phyloP scores from a whole-genome alignment of 1,140 invertebrate species.

The Heliothis virescens region DNA sequence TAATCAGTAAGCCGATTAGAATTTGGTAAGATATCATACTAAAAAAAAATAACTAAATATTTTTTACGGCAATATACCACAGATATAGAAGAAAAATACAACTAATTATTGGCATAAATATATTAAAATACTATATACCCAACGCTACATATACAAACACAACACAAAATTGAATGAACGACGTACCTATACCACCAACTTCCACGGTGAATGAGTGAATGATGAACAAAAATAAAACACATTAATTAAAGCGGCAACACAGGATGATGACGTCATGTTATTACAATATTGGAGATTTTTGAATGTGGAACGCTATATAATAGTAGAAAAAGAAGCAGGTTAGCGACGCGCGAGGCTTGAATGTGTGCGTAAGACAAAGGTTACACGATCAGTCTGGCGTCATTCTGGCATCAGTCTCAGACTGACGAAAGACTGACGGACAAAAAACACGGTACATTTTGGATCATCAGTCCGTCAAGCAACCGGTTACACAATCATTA shows the following conservation, averaged over 20 bases:
- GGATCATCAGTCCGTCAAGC: no score
- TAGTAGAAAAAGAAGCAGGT: no score
- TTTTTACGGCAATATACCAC: background rate
- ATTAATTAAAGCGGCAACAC: constrained; percentile 48
- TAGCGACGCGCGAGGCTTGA: no score
- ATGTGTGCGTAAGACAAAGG: no score
- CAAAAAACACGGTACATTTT: no score
- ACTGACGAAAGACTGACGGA: no score
- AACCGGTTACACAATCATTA: no score
- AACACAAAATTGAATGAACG: constrained; percentile 47
- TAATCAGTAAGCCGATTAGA: no score
- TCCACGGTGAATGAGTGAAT: constrained; percentile 57
- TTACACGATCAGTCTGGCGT: no score
- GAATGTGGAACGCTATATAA: no score
- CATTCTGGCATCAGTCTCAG: no score
- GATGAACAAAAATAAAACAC: constrained; percentile 52
- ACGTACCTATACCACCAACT: constrained; percentile 67
- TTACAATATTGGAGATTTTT: no score
- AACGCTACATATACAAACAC: constrained; percentile 32
- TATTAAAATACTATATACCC: background rate
- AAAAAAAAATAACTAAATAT: background rate
- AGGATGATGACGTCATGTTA: background rate
- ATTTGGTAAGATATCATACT: background rate
- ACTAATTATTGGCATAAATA: background rate
- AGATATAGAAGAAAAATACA: background rate